These are phyloP conservation scores for Lampris megalopsis DNA, from an alignment of 2,113 vertebrate species.

Conservation along the genomic window DNA sequence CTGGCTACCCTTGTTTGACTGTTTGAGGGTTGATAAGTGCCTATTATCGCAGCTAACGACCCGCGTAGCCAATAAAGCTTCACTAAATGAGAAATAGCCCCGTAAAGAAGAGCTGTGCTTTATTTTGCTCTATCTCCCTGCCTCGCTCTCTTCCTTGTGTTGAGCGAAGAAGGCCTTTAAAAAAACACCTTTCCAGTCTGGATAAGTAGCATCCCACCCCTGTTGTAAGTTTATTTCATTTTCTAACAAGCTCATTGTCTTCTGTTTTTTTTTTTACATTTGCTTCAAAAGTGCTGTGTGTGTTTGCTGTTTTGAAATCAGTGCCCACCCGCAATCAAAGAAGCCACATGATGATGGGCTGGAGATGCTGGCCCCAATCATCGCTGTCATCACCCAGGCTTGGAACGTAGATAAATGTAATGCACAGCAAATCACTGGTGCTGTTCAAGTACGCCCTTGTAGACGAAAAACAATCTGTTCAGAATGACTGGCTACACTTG, in stretches of 20 bases:
- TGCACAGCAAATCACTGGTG: not conserved
- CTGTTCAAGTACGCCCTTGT: not conserved
- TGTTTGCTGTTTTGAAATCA: conserved; percentile 13
- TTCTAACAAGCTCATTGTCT: not conserved
- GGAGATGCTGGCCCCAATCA: conserved; percentile 8
- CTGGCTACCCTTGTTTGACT: conserved; percentile 49
- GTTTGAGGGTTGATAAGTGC: conserved; percentile 67
- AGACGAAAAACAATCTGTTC: too few relatives aligned
- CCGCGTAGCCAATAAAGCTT: conserved; percentile 76
- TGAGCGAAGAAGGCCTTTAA: conserved; percentile 34
- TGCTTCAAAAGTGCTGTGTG: not conserved
- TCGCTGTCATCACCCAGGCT: conserved; percentile 17
- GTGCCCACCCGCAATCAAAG: not conserved
- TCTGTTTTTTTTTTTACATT: conserved; percentile 12
- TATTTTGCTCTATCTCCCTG: conserved; percentile 33
- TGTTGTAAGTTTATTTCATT: conserved; percentile 47
- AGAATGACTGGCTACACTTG: too few relatives aligned
- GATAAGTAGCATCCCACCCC: conserved; percentile 26
- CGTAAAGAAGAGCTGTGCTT: conserved; percentile 57
- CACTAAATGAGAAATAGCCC: conserved; percentile 68
- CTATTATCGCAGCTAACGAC: conserved; percentile 78
- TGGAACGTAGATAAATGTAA: conserved; percentile 6
- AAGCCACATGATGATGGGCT: conserved; percentile 7
- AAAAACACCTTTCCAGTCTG: conserved; percentile 22
- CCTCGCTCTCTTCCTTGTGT: conserved; percentile 10